Conservation (phyloP, 2,797 vertebrate genomes). For the Semotilus atromaculatus region DNA sequence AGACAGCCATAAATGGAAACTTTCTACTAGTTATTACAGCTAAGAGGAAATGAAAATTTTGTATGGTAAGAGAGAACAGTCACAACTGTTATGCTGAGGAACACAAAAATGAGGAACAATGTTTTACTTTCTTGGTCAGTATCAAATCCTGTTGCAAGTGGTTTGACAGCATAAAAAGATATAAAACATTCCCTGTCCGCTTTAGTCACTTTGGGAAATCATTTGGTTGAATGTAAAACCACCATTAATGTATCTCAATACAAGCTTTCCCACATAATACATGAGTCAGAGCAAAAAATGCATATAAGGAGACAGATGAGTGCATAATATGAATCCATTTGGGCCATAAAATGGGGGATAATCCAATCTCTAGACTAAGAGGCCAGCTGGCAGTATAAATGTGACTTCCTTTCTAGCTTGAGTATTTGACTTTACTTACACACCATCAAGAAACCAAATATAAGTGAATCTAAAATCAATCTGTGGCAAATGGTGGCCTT, state of each 20-base stretch:
- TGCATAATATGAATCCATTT: slow-evolving; percentile 71
- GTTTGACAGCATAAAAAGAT: background rate
- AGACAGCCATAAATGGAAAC: slow-evolving; percentile 70
- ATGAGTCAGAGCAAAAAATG: slow-evolving; percentile 9
- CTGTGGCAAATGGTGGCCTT: slow-evolving; percentile 28
- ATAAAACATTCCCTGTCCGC: slow-evolving; percentile 3
- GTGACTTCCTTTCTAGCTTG: slow-evolving; percentile 55
- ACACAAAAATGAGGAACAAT: slow-evolving; percentile 56
- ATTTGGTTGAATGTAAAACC: background rate
- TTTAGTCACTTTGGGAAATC: background rate
- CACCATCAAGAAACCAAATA: slow-evolving; percentile 32
- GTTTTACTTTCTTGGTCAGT: slow-evolving; percentile 42
- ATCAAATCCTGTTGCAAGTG: slow-evolving; percentile 55
- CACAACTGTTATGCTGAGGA: slow-evolving; percentile 36
- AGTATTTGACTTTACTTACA: slow-evolving; percentile 34
- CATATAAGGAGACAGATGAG: slow-evolving; percentile 38
- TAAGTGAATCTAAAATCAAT: slow-evolving; percentile 57
- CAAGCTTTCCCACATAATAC: background rate
- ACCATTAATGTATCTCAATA: background rate
- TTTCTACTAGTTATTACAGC: slow-evolving; percentile 58
- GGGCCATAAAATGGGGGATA: slow-evolving; percentile 75
- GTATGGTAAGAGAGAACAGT: slow-evolving; percentile 42
- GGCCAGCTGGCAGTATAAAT: slow-evolving; percentile 74
- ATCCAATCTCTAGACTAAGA: slow-evolving; percentile 75
- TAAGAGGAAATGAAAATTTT: slow-evolving; percentile 66